These are phyloP conservation scores for Mobula birostris DNA, from an alignment of 2,113 vertebrate species.

Conservation along the genomic window DNA sequence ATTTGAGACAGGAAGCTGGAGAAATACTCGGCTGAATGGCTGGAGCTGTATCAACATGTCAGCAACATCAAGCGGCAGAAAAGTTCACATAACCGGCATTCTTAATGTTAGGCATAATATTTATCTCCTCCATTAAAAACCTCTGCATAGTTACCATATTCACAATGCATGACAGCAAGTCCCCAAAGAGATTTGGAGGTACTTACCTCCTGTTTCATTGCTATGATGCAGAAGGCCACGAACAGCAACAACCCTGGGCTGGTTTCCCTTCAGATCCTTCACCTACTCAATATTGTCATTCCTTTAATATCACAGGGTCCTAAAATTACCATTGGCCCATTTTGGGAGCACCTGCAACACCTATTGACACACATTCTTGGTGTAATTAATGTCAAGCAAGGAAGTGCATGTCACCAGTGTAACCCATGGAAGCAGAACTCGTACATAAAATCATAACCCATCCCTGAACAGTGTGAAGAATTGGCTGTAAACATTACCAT, in stretches of 20 bases:
- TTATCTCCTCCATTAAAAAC: background rate
- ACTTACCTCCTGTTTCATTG: background rate
- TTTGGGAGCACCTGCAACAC: background rate
- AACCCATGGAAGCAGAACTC: background rate
- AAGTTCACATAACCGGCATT: background rate
- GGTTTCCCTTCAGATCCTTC: background rate
- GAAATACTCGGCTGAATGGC: background rate
- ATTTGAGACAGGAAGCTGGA: background rate
- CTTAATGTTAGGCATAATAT: background rate
- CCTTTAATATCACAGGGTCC: background rate
- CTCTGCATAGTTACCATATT: background rate
- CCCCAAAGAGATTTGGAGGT: background rate
- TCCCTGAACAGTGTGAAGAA: background rate
- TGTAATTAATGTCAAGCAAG: background rate
- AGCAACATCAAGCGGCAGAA: background rate
- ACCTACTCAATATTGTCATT: background rate
- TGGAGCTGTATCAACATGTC: background rate
- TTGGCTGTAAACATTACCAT: background rate
- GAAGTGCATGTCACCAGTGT: background rate
- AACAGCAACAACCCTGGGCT: no score
- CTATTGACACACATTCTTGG: background rate
- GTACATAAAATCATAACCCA: background rate
- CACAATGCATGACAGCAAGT: background rate
- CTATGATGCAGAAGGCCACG: background rate
- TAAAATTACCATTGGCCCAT: background rate